Evolutionary conservation across 1,140 invertebrate genomes (phyloP).

Genomic region (Eriocheir sinensis): DNA sequence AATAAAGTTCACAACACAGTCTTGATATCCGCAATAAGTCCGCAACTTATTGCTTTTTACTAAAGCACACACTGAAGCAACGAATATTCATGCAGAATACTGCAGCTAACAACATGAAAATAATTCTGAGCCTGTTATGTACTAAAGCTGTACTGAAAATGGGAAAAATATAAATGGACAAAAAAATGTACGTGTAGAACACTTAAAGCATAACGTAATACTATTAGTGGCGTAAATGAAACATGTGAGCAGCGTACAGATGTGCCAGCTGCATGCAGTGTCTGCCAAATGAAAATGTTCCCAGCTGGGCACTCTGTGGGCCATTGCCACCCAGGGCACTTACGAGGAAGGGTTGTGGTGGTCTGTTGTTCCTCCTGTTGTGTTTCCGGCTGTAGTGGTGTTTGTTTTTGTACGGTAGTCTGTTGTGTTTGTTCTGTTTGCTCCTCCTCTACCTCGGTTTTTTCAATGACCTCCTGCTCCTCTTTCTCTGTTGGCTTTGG

Average conservation of each 20-base stretch:
- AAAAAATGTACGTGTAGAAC: not conserved
- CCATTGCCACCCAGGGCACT: conserved; percentile 48
- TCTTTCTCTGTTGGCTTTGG: conserved; percentile 51
- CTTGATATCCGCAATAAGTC: not conserved
- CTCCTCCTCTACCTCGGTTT: conserved; percentile 66
- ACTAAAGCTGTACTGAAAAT: not conserved
- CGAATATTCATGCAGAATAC: not conserved
- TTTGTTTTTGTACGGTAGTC: conserved; percentile 70
- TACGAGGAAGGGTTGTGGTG: conserved; percentile 53
- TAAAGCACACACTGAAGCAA: not conserved
- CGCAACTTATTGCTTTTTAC: not conserved
- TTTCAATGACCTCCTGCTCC: conserved; percentile 48
- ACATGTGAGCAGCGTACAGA: conserved; percentile 46
- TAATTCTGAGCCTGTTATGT: not conserved
- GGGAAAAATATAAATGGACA: not conserved
- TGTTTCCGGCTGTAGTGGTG: conserved; percentile 57
- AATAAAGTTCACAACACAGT: not conserved
- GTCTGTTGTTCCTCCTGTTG: conserved; percentile 70
- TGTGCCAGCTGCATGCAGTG: conserved; percentile 68
- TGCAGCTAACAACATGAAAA: not conserved
- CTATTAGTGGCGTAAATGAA: not conserved
- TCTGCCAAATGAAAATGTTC: conserved; percentile 46
- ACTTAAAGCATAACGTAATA: not conserved
- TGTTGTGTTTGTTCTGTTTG: conserved; percentile 64
- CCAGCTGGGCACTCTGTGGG: conserved; percentile 61